Evolutionary conservation across 2,113 vertebrate genomes (phyloP), one percentile per base, ranked within the genome.

Genomic region (Pholis gunnellus): DNA sequence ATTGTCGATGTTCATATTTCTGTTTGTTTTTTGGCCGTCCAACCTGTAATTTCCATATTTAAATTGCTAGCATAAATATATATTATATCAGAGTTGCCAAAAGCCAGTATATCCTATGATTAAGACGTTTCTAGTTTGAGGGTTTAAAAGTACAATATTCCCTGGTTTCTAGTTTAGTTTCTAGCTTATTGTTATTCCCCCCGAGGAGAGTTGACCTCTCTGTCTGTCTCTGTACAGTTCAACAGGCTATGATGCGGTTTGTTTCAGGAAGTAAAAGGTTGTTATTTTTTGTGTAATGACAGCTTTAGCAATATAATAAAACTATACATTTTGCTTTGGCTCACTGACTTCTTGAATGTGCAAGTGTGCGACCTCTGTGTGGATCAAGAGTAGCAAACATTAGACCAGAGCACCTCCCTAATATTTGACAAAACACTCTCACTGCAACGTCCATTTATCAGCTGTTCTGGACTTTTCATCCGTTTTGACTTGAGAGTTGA

Each of bases 241-340:
- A 82, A 69, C 79, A 67, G 75, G 70, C 52, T 84, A 60, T 38
- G 68, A 79, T 86, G 81, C 78, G 75, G 78, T 89, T 88, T 79
- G 66, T 91, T 87, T 87, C 81, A 84, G 63, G 57, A 87, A 75
- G 83, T 87, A 63, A 89, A 80, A 82, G 56, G 40, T 84, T 85
- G 69, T 77, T 87, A 72, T 81, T 91, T 87, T 81, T 83, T 89
- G 87, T 90, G 86, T 90, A 88, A 90, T 90, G 84, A 91, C 84
- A 78, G 85, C 88, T 91, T 93, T 85, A 91, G 89, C 86, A 87
- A 78, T 88, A 88, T 54, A 93, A 93, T 93, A 91, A 90, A 81
- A 75, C 60, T 68, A 75, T 73, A 82, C 44, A 80, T 70, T 72
- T 80, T 84, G 61, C 64, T 73, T 88, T 78, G 81, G 17, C 64